phyloP scores from a whole-genome alignment of 2,113 vertebrate species.

The Apus apus region DNA sequence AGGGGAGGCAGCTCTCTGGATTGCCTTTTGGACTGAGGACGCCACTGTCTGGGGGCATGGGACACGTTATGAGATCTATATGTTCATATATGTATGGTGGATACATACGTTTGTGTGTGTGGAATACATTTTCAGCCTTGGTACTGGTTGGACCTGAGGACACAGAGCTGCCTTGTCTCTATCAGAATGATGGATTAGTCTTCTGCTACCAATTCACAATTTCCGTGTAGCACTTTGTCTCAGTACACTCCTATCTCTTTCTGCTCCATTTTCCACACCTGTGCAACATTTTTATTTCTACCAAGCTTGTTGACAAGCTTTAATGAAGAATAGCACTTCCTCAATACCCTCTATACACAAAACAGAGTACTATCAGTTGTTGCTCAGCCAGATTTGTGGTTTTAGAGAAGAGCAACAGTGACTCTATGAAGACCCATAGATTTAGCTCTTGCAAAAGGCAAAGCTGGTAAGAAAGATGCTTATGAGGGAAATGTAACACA shows the following conservation, averaged over 20 bases:
- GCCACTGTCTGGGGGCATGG: neutral
- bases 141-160: neutral
- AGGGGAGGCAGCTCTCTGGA: neutral
- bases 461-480: neutral
- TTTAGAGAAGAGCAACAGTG: neutral
- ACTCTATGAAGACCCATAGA: neutral
- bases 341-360: neutral
- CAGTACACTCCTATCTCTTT: neutral
- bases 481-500: neutral
- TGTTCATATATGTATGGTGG: rapidly evolving
- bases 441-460: neutral
- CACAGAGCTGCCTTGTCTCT: neutral
- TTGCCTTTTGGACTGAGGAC: neutral
- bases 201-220: neutral
- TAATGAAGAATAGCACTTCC: neutral
- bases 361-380: neutral
- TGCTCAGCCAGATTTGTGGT: neutral
- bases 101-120: neutral
- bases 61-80: neutral
- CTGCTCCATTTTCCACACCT: neutral
- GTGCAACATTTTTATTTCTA: neutral
- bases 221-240: neutral
- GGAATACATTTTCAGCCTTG: neutral
- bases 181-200: neutral
- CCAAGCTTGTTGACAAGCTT: neutral